Conservation (phyloP, 2,113 vertebrate genomes). For the Grammomys surdaster region DNA sequence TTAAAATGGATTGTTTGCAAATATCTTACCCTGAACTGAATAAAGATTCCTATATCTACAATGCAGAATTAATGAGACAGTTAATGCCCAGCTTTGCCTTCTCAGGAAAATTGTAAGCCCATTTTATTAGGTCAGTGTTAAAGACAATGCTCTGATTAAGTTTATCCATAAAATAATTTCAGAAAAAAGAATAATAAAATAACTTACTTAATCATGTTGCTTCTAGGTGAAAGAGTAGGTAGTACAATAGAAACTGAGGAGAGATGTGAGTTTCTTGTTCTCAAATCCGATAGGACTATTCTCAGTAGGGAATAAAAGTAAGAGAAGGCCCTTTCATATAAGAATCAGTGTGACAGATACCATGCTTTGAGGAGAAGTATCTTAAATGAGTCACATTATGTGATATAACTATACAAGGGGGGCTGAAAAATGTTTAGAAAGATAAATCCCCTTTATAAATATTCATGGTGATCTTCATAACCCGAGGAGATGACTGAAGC, state of each 20-base stretch:
- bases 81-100: background rate
- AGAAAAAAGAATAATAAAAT: background rate
- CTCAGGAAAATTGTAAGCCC: background rate
- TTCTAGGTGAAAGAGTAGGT: background rate
- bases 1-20: background rate
- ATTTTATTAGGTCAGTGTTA: too few relatives aligned
- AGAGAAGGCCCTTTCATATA: background rate
- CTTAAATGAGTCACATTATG: background rate
- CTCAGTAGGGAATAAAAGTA: background rate
- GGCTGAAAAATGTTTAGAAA: background rate
- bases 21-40: background rate
- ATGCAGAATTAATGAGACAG: too few relatives aligned
- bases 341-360: background rate
- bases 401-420: background rate
- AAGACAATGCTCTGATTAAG: background rate
- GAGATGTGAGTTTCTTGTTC: background rate
- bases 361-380: rapidly evolving
- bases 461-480: background rate
- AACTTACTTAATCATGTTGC: background rate
- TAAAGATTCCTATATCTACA: background rate
- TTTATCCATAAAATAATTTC: background rate
- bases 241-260: background rate
- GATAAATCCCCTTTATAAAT: background rate
- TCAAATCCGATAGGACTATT: background rate
- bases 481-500: background rate